phyloP scores from a whole-genome alignment of 2,113 vertebrate genomes.

The Melozone crissalis region DNA sequence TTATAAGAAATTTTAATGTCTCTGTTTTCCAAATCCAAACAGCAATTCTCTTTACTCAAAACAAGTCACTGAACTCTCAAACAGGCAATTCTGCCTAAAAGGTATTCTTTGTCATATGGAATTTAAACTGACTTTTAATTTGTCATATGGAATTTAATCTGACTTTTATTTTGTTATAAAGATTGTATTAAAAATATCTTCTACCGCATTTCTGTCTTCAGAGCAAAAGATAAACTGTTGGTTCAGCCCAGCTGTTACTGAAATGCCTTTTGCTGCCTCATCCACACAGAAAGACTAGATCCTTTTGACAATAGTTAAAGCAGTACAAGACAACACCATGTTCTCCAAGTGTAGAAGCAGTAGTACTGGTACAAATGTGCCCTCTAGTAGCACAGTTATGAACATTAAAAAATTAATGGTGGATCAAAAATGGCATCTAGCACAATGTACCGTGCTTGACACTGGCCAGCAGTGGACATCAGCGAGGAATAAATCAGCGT shows the following conservation, averaged over 20 bases:
- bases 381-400: neutral
- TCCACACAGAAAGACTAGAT: neutral
- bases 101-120: neutral
- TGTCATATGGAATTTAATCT: neutral
- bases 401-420: neutral
- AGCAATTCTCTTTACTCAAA: neutral
- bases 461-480: neutral
- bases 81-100: neutral
- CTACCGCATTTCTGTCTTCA: neutral
- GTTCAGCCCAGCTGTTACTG: neutral
- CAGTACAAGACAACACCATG: neutral
- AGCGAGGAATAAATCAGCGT: neutral
- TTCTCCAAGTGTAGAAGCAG: neutral
- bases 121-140: neutral
- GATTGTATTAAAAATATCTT: neutral
- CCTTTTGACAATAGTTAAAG: neutral
- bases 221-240: neutral
- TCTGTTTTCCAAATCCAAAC: neutral
- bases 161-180: neutral
- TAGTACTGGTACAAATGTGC: neutral
- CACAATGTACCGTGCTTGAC: neutral
- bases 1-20: neutral
- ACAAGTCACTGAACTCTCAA: neutral
- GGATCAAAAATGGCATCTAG: neutral
- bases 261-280: neutral